Evolutionary conservation across 2,113 vertebrate genomes (phyloP).

Genomic region (Candoia aspera): DNA sequence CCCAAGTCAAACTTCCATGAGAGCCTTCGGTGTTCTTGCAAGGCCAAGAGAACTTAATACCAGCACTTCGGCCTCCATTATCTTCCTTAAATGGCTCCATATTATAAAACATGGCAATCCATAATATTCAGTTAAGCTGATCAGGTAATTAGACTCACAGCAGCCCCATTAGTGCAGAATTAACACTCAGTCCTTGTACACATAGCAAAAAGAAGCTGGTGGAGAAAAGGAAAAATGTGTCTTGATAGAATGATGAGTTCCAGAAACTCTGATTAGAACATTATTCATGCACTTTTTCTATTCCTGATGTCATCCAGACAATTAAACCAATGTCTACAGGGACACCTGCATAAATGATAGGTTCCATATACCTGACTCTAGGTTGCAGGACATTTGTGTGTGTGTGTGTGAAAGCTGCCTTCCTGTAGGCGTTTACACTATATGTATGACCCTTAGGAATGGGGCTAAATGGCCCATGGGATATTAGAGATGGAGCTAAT

Average conservation of each 20-base stretch:
- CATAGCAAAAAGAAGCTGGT: rapidly evolving
- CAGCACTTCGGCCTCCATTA: not conserved
- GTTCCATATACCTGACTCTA: not conserved
- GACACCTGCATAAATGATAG: not conserved
- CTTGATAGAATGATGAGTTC: not conserved
- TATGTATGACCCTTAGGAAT: not conserved
- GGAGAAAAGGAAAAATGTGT: rapidly evolving
- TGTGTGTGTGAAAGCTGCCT: not conserved
- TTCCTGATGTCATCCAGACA: not conserved
- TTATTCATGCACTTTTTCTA: not conserved
- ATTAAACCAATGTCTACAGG: not conserved
- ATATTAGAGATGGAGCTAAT: not conserved
- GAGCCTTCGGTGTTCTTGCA: not conserved
- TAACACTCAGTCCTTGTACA: not conserved
- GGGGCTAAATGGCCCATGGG: not conserved
- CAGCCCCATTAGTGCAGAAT: slow-evolving; percentile 25
- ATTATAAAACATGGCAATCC: slow-evolving; percentile 34
- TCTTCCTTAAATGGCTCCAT: slow-evolving; percentile 36
- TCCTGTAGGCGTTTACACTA: not conserved
- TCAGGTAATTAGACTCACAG: slow-evolving; percentile 49
- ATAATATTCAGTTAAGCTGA: slow-evolving; percentile 44
- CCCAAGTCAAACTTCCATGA: rapidly evolving
- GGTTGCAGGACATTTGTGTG: not conserved
- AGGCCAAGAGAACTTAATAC: slow-evolving; percentile 36
- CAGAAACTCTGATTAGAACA: not conserved